A percentile compares a stretch with the other conserved stretches of the same genome.
Evolutionary conservation across 2,888 invertebrate species (phyloP).

Genomic region (Peribatodes rhomboidaria): DNA sequence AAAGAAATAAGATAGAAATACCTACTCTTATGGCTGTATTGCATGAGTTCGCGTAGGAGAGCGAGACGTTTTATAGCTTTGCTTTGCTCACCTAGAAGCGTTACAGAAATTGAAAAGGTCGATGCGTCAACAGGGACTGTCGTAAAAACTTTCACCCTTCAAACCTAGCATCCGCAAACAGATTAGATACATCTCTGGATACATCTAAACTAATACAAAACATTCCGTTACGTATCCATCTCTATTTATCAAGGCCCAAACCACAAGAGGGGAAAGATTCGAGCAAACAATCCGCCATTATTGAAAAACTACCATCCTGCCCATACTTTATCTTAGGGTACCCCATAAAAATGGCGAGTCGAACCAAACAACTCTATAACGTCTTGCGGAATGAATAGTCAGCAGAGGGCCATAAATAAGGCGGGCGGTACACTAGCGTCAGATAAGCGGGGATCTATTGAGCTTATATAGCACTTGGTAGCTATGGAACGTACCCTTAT

Average conservation of each 20-base stretch:
- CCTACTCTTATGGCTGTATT: not conserved
- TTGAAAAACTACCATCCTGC: slow-evolving; percentile 49
- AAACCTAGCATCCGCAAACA: slow-evolving; percentile 25
- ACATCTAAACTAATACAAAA: slow-evolving; percentile 39
- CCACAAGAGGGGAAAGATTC: slow-evolving; percentile 47
- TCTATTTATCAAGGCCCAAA: slow-evolving; percentile 47
- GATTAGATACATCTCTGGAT: slow-evolving; percentile 31
- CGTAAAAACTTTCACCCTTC: slow-evolving; percentile 28
- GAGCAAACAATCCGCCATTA: slow-evolving; percentile 51
- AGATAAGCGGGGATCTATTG: slow-evolving; percentile 81
- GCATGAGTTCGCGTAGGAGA: not conserved
- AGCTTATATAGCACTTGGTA: slow-evolving; percentile 77
- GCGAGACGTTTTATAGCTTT: slow-evolving; percentile 17
- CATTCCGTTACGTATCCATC: slow-evolving; percentile 39
- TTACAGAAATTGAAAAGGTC: slow-evolving; percentile 19
- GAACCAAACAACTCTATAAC: slow-evolving; percentile 70
- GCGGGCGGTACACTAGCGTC: slow-evolving; percentile 67
- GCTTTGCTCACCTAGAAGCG: slow-evolving; percentile 7
- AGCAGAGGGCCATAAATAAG: slow-evolving; percentile 72
- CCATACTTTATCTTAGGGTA: slow-evolving; percentile 57
- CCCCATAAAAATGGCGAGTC: slow-evolving; percentile 66
- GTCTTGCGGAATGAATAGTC: slow-evolving; percentile 75
- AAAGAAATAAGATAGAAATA: not conserved
- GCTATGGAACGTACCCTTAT: slow-evolving; percentile 63
- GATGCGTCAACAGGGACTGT: slow-evolving; percentile 18